A percentile compares a stretch with the other conserved stretches of the same genome.
These are phyloP conservation scores for Zoanthus sociatus DNA, from an alignment of 92 coral and sea anemone genomes.

Conservation along the genomic window DNA sequence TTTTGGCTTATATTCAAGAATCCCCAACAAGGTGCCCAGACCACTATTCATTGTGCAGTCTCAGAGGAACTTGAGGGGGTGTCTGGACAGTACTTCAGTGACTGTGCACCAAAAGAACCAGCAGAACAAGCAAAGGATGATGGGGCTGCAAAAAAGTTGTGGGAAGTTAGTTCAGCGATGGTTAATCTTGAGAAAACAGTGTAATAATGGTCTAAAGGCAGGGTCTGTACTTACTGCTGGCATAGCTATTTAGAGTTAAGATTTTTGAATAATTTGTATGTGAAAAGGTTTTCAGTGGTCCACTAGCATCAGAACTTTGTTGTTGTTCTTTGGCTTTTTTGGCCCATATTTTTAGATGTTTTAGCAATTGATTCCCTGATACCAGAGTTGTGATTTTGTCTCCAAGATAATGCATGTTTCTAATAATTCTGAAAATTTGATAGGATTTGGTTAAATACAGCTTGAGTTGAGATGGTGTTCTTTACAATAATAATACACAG, in stretches of 20 bases:
- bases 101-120: conserved; percentile 67
- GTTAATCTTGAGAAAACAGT: conserved; percentile 44
- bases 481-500: background rate
- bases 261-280: too few relatives aligned
- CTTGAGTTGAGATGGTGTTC: background rate
- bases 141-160: conserved; percentile 80
- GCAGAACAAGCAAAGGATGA: conserved; percentile 72
- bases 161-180: conserved; percentile 73
- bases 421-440: conserved; percentile 10
- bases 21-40: conserved; percentile 81
- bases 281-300: background rate
- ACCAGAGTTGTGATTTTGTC: background rate
- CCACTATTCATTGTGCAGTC: conserved; percentile 82
- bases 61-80: conserved; percentile 86
- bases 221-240: too few relatives aligned
- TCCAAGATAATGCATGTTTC: background rate
- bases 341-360: conserved; percentile 2
- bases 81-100: conserved; percentile 79
- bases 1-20: conserved; percentile 76
- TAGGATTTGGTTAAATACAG: conserved; percentile 3
- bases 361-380: background rate
- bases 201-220: background rate
- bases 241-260: too few relatives aligned
- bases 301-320: background rate
- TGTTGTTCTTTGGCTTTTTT: background rate